Percentiles rank a stretch among this genome's conserved stretches.
Evolutionary conservation across 2,797 vertebrate genomes (phyloP).

Genomic region (Takifugu rubripes): DNA sequence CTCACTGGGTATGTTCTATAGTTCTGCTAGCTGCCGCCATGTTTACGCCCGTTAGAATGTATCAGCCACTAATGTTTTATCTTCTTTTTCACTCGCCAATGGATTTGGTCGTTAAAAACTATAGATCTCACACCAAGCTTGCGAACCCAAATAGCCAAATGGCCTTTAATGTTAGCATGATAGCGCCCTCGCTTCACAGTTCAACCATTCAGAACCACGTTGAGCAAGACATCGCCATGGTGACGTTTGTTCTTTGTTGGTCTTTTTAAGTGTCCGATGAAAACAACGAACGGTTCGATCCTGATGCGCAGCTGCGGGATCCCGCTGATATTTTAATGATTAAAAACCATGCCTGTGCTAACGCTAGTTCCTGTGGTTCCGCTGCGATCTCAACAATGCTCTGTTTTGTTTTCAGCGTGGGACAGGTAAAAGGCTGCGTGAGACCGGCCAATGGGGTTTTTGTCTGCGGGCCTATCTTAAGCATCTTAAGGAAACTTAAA

Average conservation of each 20-base stretch:
- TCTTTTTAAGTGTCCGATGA: constrained; percentile 5
- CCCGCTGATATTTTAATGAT: constrained; percentile 3
- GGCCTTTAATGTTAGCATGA: too few relatives aligned
- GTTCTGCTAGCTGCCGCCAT: too few relatives aligned
- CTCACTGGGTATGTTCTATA: too few relatives aligned
- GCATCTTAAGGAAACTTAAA: constrained; percentile 71
- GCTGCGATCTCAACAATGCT: constrained; percentile 17
- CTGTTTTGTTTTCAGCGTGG: constrained; percentile 43
- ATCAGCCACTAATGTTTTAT: too few relatives aligned
- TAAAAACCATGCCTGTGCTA: constrained; percentile 7
- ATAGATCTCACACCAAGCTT: too few relatives aligned
- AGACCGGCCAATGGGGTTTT: constrained; percentile 74
- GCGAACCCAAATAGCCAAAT: too few relatives aligned
- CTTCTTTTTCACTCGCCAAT: too few relatives aligned
- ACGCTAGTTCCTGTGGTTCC: neutral
- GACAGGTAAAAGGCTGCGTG: constrained; percentile 51
- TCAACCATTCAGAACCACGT: too few relatives aligned
- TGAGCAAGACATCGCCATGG: too few relatives aligned
- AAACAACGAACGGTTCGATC: neutral
- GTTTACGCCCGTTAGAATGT: too few relatives aligned
- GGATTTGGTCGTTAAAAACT: too few relatives aligned
- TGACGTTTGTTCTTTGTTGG: neutral
- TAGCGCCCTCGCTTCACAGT: too few relatives aligned
- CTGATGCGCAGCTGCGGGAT: constrained; percentile 1
- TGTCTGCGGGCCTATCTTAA: constrained; percentile 74